A percentile compares a stretch with the other conserved stretches of the same genome.
These are phyloP conservation scores for Asobara japonica DNA, from an alignment of 1,140 invertebrate genomes.

Conservation along the genomic window DNA sequence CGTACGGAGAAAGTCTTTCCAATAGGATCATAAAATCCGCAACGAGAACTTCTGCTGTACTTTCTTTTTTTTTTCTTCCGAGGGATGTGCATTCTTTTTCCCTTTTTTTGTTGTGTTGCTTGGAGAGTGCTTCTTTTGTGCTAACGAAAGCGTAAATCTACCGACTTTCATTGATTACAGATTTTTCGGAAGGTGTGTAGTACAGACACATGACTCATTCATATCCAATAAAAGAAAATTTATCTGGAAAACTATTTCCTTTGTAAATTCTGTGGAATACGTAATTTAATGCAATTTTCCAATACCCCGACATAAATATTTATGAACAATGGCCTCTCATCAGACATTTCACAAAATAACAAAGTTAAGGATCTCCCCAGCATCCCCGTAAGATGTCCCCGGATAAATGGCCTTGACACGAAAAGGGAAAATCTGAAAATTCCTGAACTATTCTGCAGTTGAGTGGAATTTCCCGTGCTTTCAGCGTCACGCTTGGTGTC, in stretches of 20 bases:
- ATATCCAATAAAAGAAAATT: too few species aligned
- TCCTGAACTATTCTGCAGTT: constrained; percentile 29
- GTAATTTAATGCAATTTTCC: not conserved
- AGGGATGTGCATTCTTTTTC: not conserved
- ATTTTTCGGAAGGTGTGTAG: not conserved
- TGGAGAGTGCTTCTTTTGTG: not conserved
- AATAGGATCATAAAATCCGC: constrained; percentile 10
- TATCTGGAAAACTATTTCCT: too few species aligned
- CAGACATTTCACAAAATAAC: not conserved
- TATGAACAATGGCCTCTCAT: not conserved
- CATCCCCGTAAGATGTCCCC: not conserved
- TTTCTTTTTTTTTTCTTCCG: not conserved
- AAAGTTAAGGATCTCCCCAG: not conserved
- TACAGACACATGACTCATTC: too few species aligned
- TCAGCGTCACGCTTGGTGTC: constrained; percentile 17
- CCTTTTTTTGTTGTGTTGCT: not conserved
- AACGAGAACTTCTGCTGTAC: constrained; percentile 1
- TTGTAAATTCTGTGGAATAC: too few species aligned
- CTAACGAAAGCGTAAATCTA: not conserved
- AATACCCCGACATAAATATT: not conserved
- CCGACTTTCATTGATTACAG: not conserved
- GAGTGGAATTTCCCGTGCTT: constrained; percentile 35
- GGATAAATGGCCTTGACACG: constrained; percentile 30
- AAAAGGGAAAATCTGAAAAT: constrained; percentile 36
- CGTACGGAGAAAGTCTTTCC: constrained; percentile 1